Conservation (phyloP, 2,113 vertebrate genomes). For the Struthio camelus region DNA sequence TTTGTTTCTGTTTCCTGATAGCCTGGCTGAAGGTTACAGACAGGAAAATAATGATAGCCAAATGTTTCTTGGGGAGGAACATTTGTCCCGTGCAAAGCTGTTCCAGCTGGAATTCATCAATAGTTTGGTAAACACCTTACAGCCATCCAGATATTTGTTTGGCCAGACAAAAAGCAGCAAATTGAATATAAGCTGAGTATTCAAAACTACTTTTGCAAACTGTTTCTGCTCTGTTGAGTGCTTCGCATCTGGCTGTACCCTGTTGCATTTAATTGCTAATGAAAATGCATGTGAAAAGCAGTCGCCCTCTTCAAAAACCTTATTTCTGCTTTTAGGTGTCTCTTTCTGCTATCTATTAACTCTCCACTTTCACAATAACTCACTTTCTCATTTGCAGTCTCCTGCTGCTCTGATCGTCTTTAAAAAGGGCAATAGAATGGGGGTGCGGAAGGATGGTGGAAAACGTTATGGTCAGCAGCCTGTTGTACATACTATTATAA, state of each 20-base stretch:
- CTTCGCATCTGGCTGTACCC: not conserved
- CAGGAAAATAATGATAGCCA: not conserved
- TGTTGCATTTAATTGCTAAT: not conserved
- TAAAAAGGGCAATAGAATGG: not conserved
- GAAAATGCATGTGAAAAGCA: not conserved
- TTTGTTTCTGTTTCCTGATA: not conserved
- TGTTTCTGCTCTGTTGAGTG: not conserved
- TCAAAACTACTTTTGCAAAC: not conserved
- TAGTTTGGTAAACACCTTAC: not conserved
- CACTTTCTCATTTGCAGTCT: not conserved
- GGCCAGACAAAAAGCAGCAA: not conserved
- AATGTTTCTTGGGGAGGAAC: not conserved
- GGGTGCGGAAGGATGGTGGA: not conserved
- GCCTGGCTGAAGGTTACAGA: not conserved
- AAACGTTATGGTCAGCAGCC: not conserved
- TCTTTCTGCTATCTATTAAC: not conserved
- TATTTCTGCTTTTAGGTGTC: not conserved
- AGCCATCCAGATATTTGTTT: not conserved
- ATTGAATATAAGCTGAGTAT: not conserved
- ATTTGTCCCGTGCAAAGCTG: not conserved
- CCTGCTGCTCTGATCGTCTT: not conserved
- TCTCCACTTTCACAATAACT: not conserved
- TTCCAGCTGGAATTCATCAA: not conserved
- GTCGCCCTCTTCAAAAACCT: not conserved
- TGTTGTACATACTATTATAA: not conserved